These are phyloP conservation scores for Gymnopithys bicolor DNA, from an alignment of 2,797 vertebrate genomes.

Conservation along the genomic window DNA sequence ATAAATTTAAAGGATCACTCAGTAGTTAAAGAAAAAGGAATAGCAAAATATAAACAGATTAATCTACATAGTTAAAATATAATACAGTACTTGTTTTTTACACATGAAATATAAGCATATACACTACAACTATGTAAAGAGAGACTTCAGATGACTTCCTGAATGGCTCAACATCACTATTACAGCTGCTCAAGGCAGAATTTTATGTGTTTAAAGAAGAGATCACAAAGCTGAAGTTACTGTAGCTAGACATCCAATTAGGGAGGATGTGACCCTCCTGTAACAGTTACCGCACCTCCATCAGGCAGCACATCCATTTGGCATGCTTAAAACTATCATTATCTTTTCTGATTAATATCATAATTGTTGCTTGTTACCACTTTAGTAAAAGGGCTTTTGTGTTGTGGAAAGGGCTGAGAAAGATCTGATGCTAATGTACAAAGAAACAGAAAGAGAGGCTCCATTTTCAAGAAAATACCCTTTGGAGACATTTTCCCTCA, in stretches of 20 bases:
- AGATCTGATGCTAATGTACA: not conserved
- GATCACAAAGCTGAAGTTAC: not conserved
- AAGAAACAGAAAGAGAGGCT: not conserved
- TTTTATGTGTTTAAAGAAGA: not conserved
- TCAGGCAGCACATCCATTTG: not conserved
- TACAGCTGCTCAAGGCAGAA: not conserved
- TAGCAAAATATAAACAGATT: not conserved
- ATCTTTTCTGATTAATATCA: not conserved
- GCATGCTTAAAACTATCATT: not conserved
- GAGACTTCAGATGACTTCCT: not conserved
- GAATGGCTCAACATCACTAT: not conserved
- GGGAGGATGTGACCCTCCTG: not conserved
- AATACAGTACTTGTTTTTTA: not conserved
- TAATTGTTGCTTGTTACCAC: not conserved
- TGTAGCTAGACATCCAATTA: not conserved
- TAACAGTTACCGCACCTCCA: rapidly evolving
- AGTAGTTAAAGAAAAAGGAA: not conserved
- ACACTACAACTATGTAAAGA: not conserved
- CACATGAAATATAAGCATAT: not conserved
- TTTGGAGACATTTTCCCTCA: constrained; percentile 52
- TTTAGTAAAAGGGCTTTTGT: not conserved
- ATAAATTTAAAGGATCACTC: not conserved
- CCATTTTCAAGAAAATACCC: constrained; percentile 29
- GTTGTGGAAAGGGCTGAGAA: not conserved
- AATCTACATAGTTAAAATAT: constrained; percentile 11